These are phyloP conservation scores for Drosophila tani DNA, from an alignment of 1,140 invertebrate genomes.

Conservation along the genomic window DNA sequence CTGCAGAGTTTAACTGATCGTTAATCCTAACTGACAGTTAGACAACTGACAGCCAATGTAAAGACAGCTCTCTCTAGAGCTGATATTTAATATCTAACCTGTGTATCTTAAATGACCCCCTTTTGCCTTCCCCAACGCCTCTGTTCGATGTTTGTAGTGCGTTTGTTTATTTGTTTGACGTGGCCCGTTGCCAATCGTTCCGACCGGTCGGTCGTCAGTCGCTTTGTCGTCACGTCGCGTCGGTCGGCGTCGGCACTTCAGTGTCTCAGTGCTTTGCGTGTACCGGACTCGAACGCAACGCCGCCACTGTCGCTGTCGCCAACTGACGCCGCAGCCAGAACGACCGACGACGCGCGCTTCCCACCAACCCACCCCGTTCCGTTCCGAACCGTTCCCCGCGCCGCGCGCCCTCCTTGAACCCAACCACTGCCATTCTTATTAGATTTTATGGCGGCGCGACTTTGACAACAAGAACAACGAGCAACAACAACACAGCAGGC, in stretches of 20 bases:
- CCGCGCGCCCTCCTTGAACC: constrained; percentile 11
- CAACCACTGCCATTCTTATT: constrained; percentile 70
- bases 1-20: no score
- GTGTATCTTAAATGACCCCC: neutral
- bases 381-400: constrained; percentile 24
- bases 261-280: constrained; percentile 71
- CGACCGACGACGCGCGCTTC: constrained; percentile 8
- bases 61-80: neutral
- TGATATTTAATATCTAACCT: no score
- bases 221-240: constrained; percentile 12
- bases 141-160: constrained; percentile 48
- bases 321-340: constrained; percentile 9
- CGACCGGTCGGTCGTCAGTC: constrained; percentile 23
- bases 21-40: neutral
- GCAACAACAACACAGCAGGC: constrained; percentile 29
- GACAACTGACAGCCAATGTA: neutral
- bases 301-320: constrained; percentile 17
- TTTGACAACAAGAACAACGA: constrained; percentile 34
- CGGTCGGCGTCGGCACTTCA: constrained; percentile 54
- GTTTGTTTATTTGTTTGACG: constrained; percentile 77
- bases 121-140: constrained; percentile 1
- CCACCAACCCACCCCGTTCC: constrained; percentile 40
- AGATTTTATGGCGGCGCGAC: constrained; percentile 71
- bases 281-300: constrained; percentile 71
- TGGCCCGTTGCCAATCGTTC: constrained; percentile 63